Conservation (phyloP, 2,113 vertebrate genomes). For the Centropus bengalensis region DNA sequence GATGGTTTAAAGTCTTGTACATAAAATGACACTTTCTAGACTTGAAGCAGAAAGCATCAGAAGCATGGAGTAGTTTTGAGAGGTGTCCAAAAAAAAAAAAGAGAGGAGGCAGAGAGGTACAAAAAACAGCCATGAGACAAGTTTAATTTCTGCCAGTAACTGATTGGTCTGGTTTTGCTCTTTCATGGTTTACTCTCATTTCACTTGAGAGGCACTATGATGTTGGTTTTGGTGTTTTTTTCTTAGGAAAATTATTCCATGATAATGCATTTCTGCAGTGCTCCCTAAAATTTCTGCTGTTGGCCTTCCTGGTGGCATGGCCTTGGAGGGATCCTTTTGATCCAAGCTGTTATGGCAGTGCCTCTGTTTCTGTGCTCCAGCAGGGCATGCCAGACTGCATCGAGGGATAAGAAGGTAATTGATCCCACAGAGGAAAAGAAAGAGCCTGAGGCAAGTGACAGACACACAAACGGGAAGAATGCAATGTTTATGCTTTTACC, state of each 20-base stretch:
- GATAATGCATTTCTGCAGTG: neutral
- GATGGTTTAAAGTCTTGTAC: neutral
- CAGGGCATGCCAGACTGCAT: neutral
- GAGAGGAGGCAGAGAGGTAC: neutral
- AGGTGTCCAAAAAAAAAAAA: neutral
- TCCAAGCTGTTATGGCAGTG: neutral
- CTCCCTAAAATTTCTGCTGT: neutral
- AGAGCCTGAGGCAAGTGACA: neutral
- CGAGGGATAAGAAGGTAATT: constrained; percentile 7
- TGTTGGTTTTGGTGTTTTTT: neutral
- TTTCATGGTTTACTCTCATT: neutral
- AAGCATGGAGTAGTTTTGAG: neutral
- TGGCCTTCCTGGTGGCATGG: neutral
- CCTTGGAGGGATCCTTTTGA: neutral
- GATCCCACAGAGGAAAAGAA: constrained; percentile 44
- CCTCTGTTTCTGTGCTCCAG: neutral
- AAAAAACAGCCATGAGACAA: neutral
- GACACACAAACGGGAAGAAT: neutral
- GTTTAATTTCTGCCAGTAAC: neutral
- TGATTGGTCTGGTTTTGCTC: neutral
- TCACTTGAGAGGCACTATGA: neutral
- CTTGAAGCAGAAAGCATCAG: neutral
- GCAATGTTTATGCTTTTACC: constrained; percentile 10
- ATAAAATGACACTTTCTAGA: neutral
- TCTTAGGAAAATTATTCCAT: neutral